Evolutionary conservation across 1,140 invertebrate genomes (phyloP).

Genomic region (Caenorhabditis inopinata): DNA sequence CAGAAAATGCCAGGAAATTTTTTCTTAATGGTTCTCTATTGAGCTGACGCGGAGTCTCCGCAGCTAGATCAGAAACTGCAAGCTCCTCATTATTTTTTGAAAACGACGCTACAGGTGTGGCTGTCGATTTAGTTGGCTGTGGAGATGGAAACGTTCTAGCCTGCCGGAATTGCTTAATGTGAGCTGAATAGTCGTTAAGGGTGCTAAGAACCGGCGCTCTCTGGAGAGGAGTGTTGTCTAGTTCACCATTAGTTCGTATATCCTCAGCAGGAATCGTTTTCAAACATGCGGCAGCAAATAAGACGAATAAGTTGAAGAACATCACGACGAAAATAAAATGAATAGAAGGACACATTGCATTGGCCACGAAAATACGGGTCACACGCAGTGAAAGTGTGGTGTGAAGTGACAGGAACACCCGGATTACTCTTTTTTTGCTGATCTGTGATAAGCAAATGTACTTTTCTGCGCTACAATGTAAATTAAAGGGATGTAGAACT

Average conservation of each 20-base stretch:
- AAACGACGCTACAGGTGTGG: too few relatives aligned
- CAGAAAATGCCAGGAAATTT: neutral
- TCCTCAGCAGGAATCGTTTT: constrained; percentile 1
- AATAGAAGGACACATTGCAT: neutral
- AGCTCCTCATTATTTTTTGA: too few relatives aligned
- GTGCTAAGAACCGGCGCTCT: neutral
- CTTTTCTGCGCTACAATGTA: neutral
- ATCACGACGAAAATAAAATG: neutral
- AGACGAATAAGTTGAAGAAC: neutral
- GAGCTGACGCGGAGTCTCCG: neutral
- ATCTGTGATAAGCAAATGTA: constrained; percentile 6
- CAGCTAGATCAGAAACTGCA: neutral
- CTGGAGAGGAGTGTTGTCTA: neutral
- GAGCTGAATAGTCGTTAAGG: neutral
- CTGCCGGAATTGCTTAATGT: neutral
- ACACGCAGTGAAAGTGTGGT: constrained; percentile 11
- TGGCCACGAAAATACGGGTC: neutral
- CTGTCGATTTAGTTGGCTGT: neutral
- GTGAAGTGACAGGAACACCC: neutral
- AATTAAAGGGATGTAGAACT: neutral
- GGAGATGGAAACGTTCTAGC: neutral
- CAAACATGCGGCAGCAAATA: neutral
- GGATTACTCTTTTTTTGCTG: neutral
- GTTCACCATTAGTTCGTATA: neutral
- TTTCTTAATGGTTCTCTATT: neutral